These are phyloP conservation scores for Neotragus moschatus DNA, from an alignment of 2,113 vertebrate species.

Conservation along the genomic window DNA sequence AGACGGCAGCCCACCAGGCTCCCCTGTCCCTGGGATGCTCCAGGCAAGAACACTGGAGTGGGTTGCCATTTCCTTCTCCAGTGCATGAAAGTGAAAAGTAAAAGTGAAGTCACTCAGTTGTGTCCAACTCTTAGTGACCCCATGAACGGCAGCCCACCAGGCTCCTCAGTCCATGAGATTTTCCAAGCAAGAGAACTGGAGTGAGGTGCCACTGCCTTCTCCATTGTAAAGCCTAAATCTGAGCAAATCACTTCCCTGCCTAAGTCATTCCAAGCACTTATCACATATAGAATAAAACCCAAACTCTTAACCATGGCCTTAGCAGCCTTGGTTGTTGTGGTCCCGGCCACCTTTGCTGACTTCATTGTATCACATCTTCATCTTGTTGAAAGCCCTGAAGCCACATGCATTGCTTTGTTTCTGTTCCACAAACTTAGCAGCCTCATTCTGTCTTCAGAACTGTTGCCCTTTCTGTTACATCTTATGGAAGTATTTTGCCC, in stretches of 20 bases:
- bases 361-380: not conserved
- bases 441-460: not conserved
- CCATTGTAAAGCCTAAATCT: not conserved
- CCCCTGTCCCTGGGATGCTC: too few relatives aligned
- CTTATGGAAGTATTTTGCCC: not conserved
- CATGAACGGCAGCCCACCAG: too few relatives aligned
- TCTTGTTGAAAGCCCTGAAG: not conserved
- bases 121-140: too few relatives aligned
- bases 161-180: too few relatives aligned
- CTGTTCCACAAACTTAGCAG: not conserved
- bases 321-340: not conserved
- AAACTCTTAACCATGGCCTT: not conserved
- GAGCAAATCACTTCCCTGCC: not conserved
- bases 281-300: not conserved
- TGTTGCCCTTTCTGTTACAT: not conserved
- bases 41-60: too few relatives aligned
- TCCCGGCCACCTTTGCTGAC: not conserved
- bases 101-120: too few relatives aligned
- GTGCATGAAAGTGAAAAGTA: too few relatives aligned
- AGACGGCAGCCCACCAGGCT: too few relatives aligned
- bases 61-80: too few relatives aligned
- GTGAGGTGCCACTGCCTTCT: too few relatives aligned
- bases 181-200: too few relatives aligned
- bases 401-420: not conserved
- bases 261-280: not conserved